Evolutionary conservation across 2,888 invertebrate species (phyloP).

Genomic region (Quadroppia sp.): DNA sequence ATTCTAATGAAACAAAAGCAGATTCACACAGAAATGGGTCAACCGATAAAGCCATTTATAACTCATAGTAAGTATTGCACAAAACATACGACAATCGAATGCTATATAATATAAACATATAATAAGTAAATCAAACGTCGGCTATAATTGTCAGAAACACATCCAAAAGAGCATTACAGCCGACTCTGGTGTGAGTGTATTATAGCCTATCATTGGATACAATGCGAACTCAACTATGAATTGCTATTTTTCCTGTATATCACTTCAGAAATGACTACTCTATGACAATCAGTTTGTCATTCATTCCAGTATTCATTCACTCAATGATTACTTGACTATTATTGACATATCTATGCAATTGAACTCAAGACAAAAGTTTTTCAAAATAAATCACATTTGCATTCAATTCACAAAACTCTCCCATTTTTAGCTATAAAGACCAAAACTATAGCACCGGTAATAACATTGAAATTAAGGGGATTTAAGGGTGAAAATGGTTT

Average conservation of each 20-base stretch:
- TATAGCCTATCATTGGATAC: background rate
- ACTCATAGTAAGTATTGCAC: slow-evolving; percentile 12
- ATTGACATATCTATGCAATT: slow-evolving; percentile 11
- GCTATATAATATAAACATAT: too few species aligned
- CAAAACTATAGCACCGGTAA: too few species aligned
- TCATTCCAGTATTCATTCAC: background rate
- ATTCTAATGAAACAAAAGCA: slow-evolving; percentile 31
- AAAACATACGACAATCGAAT: background rate
- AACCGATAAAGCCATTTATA: background rate
- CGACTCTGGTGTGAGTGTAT: background rate
- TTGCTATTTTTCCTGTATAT: background rate
- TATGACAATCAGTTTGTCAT: too few species aligned
- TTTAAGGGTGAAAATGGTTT: too few species aligned
- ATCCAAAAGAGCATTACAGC: background rate
- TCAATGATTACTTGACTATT: slow-evolving; percentile 15
- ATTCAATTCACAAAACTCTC: too few species aligned
- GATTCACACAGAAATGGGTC: slow-evolving; percentile 34
- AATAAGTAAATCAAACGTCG: slow-evolving; percentile 1
- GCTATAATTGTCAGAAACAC: slow-evolving; percentile 13
- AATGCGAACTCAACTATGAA: background rate
- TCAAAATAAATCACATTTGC: too few species aligned
- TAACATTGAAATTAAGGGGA: too few species aligned
- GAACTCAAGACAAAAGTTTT: slow-evolving; percentile 3
- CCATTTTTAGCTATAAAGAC: too few species aligned
- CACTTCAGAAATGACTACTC: background rate